Conservation (phyloP, 2,797 vertebrate species). For the Uromys caudimaculatus region DNA sequence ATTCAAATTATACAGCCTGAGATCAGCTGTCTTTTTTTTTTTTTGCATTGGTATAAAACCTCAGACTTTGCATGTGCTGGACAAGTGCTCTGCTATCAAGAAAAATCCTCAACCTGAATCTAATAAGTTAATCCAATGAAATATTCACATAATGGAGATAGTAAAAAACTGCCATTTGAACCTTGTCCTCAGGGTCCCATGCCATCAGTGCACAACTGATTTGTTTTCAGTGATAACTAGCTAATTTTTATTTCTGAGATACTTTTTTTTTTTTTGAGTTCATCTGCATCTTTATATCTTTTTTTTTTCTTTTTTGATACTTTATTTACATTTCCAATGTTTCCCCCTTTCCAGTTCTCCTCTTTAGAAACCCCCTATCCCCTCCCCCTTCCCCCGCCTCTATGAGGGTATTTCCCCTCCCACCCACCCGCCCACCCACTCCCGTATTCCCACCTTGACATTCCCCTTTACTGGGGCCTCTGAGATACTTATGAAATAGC, state of each 20-base stretch:
- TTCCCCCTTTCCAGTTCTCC: no score
- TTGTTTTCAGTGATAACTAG: neutral
- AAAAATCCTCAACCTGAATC: neutral
- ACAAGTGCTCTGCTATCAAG: neutral
- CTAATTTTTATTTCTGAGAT: constrained; percentile 40
- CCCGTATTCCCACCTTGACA: no score
- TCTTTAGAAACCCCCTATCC: no score
- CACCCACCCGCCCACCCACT: no score
- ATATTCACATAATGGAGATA: neutral
- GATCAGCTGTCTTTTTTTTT: neutral
- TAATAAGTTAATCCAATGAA: neutral
- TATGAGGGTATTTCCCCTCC: no score
- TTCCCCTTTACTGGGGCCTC: no score
- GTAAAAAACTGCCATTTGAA: neutral
- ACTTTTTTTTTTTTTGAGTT: no score
- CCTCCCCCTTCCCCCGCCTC: no score
- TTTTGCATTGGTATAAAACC: neutral
- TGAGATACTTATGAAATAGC: neutral
- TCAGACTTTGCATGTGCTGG: neutral
- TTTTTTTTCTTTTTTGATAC: no score
- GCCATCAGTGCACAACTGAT: neutral
- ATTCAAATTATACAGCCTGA: neutral
- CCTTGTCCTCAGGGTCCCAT: neutral
- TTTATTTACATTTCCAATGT: no score
- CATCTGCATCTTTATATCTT: no score